Conservation (phyloP, 2,113 vertebrate genomes). For the Varanus salvator region DNA sequence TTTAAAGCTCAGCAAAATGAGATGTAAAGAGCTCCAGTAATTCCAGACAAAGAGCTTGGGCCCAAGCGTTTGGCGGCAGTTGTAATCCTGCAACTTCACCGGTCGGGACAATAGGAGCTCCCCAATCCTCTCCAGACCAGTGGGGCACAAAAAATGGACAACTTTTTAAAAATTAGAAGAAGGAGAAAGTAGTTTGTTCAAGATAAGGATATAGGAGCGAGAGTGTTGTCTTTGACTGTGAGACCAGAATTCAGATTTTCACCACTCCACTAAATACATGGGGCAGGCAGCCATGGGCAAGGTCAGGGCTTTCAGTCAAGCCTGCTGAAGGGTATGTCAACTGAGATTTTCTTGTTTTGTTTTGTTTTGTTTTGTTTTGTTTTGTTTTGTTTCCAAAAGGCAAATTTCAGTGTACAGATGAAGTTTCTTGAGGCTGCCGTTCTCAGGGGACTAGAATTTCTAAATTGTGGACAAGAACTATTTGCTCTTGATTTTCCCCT, state of each 20-base stretch:
- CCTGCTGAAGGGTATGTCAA: too few species aligned
- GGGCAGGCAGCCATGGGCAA: too few species aligned
- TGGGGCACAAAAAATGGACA: too few species aligned
- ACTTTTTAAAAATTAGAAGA: background rate
- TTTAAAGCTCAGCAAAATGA: background rate
- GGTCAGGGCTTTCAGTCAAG: too few species aligned
- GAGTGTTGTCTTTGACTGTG: background rate
- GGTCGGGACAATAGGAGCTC: background rate
- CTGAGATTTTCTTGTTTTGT: too few species aligned
- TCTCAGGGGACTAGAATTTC: too few species aligned
- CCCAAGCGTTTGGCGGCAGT: background rate
- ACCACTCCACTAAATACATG: rapidly evolving
- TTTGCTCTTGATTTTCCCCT: background rate
- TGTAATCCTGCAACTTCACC: background rate
- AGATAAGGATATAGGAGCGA: background rate
- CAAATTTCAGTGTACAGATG: background rate
- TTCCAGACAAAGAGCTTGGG: background rate
- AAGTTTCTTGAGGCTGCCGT: background rate
- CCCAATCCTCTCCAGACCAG: background rate
- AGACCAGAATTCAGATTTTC: background rate
- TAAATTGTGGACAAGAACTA: background rate
- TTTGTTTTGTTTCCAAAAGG: background rate
- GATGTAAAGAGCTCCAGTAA: background rate
- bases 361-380: too few species aligned
- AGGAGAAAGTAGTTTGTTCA: background rate